Base-by-base conservation (phyloP, 2,797 vertebrate species). In the Calcarius lapponicus region DNA sequence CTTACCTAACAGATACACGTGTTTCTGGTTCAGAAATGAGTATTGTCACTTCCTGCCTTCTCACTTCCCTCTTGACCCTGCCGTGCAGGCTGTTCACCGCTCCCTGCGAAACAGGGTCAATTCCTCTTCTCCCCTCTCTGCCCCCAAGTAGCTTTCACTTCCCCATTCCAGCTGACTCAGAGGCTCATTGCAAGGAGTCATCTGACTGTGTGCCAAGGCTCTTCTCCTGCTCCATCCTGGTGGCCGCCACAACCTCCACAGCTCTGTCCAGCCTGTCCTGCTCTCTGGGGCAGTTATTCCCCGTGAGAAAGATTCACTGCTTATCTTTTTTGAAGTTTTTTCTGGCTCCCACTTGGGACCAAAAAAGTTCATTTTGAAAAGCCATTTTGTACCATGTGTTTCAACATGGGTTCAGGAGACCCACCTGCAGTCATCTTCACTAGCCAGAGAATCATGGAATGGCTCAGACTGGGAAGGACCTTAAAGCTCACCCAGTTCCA, bases 191-290 rank as follows among this genome's bases (percentile, higher is more conserved):
- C 42, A 50, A 32, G 53, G 62, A 80, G 42, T 48, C 85, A 80
- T 54, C 53, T 71, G 50, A 64, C 53, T 6, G 0, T 0, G 53
- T 42, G 56, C 10, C 17, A 45, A 0, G 0, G 0, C 18, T 61
- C n/a, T 13, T 57, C n/a, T 19, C 1, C 3, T 29, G n/a, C 32
- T 34, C 22, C 43, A 17, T 3, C 43, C 8, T 42, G 26, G 36
- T 31, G 70, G 28, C 36, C 71, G 78, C 70, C 85, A 17, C 38
- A 17, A 6, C 10, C 38, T 57, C 48, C 64, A 12, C 1, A 32
- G 40, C 45, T 43, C 29, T 28, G 47, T 40, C 54, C 64, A 69
- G 60, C 38, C 50, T 25, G 31, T 28, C 71, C 64, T n/a, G 24
- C 21, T 60, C 11, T 20, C 29, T 7, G 16, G 14, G 19, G 6